Evolutionary conservation across 2,113 vertebrate species (phyloP).

Genomic region (Nothoprocta perdicaria): DNA sequence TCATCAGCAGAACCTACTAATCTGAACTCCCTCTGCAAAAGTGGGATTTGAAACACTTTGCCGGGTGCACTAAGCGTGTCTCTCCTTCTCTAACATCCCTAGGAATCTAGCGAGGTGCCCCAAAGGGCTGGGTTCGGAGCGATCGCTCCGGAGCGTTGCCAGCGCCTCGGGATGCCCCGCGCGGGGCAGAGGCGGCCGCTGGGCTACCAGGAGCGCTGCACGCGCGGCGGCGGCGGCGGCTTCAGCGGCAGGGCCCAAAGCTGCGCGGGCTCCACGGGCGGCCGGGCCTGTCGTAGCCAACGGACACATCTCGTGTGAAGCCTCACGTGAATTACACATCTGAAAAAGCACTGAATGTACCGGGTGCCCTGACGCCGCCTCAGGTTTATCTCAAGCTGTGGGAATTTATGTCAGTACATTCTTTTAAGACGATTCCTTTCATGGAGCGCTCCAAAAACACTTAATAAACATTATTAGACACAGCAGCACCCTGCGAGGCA

Average conservation of each 20-base stretch:
- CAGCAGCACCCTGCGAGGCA: background rate
- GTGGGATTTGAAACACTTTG: background rate
- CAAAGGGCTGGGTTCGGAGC: rapidly evolving
- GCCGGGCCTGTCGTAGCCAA: background rate
- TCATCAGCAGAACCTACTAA: background rate
- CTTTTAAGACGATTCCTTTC: background rate
- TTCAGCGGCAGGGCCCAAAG: background rate
- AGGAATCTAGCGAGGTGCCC: background rate
- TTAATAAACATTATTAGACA: rapidly evolving
- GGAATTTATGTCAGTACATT: background rate
- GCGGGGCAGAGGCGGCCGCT: rapidly evolving
- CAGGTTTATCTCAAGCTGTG: background rate
- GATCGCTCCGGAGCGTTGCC: background rate
- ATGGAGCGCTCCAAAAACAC: background rate
- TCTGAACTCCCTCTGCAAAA: background rate
- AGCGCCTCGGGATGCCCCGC: background rate
- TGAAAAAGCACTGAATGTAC: background rate
- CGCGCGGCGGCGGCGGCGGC: background rate
- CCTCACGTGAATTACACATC: background rate
- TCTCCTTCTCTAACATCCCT: background rate
- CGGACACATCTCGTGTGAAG: background rate
- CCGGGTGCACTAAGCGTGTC: background rate
- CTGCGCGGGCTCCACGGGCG: background rate
- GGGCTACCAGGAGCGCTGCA: background rate
- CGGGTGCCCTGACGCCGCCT: background rate